A percentile compares a stretch with the other conserved stretches of the same genome.
These are phyloP conservation scores for Bradypodion ventrale DNA, from an alignment of 2,797 vertebrate genomes.

Conservation along the genomic window DNA sequence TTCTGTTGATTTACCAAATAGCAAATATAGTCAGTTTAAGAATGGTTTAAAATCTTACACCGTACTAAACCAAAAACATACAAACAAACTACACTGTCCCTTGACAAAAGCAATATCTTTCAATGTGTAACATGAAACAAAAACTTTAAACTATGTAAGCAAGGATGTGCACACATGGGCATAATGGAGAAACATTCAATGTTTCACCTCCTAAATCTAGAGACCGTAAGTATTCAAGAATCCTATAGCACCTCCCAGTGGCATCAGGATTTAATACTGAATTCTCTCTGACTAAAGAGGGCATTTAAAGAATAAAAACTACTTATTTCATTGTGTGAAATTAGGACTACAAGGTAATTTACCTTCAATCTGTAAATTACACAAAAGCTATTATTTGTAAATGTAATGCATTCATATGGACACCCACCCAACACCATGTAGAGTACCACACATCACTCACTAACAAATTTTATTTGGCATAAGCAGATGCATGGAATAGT, in stretches of 20 bases:
- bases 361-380: neutral
- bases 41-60: neutral
- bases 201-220: constrained; percentile 19
- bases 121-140: neutral
- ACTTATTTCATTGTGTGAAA: neutral
- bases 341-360: neutral
- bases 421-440: too few relatives aligned
- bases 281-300: neutral
- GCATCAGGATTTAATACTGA: constrained; percentile 5
- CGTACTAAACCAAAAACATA: constrained; percentile 10
- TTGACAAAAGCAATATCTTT: constrained; percentile 6
- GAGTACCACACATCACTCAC: too few relatives aligned
- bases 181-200: neutral
- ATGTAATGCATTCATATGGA: neutral
- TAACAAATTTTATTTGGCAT: too few relatives aligned
- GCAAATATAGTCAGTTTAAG: neutral
- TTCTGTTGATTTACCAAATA: constrained; percentile 26
- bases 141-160: neutral
- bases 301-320: neutral
- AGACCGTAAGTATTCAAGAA: constrained; percentile 31
- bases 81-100: constrained; percentile 6
- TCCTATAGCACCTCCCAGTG: constrained; percentile 51
- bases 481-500: too few relatives aligned
- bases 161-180: neutral
- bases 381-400: neutral